A percentile compares a stretch with the other conserved stretches of the same genome.
phyloP scores from a whole-genome alignment of 2,888 invertebrate species.

The Bibio marci region DNA sequence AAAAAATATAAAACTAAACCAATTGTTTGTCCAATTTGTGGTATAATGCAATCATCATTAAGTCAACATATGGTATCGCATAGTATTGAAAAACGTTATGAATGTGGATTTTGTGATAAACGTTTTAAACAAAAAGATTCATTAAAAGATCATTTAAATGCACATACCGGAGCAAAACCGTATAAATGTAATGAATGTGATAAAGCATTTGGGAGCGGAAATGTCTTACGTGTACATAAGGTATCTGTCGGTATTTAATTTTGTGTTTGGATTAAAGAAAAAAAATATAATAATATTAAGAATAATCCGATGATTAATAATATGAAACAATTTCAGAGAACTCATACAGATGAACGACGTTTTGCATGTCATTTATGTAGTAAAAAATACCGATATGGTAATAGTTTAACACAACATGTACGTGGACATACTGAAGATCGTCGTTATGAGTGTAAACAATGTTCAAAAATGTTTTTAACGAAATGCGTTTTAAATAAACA shows the following conservation, averaged over 20 bases:
- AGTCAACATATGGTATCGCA: conserved; percentile 8
- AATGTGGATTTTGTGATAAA: conserved; percentile 8
- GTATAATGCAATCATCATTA: too few species aligned
- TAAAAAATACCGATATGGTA: conserved; percentile 8
- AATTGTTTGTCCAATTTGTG: too few species aligned
- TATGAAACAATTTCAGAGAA: conserved; percentile 15
- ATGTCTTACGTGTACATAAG: conserved; percentile 8
- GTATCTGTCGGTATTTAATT: background rate
- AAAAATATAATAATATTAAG: too few species aligned
- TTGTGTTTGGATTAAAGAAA: too few species aligned
- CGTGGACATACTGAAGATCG: conserved; percentile 2
- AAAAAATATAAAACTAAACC: too few species aligned
- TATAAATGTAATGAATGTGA: conserved; percentile 9
- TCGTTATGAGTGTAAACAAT: background rate
- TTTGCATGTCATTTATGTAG: conserved; percentile 10
- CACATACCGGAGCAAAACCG: conserved; percentile 9
- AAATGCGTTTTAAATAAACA: background rate
- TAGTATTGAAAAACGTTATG: conserved; percentile 5
- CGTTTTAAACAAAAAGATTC: conserved; percentile 8
- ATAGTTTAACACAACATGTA: conserved; percentile 5
- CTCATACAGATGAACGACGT: conserved; percentile 9
- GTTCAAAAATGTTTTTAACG: conserved; percentile 3
- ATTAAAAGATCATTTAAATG: conserved; percentile 9
- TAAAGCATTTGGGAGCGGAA: conserved; percentile 8
- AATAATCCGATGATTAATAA: conserved; percentile 9